Evolutionary conservation across 2,797 vertebrate species (phyloP), one percentile per base, ranked within the genome.

Genomic region (Limosa lapponica): DNA sequence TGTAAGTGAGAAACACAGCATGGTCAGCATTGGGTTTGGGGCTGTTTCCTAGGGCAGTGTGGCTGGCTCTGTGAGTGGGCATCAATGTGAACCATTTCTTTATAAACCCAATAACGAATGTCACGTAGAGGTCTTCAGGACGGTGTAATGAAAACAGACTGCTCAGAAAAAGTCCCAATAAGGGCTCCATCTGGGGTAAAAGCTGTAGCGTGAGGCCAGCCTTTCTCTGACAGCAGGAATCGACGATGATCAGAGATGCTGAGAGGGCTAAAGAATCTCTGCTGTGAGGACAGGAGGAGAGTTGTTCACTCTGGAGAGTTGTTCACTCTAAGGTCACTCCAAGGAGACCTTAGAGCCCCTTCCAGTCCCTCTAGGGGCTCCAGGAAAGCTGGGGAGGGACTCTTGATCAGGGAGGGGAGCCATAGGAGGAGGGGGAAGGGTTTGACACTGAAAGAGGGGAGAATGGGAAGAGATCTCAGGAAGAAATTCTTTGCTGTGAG

Each of bases 81-180:
- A 58, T 24, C 39, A 22, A 1, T 8, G 27, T 16, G 27, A 4
- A 18, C 17, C 5, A 41, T 44, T 19, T 44, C 19, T 44, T 44
- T 41, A 41, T 27, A 51, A 86, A 71, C 7, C 16, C 17, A 41
- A 2, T 1, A 49, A 6, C 19, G 12, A 74, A 74, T 23, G 37
- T 44, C 20, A 8, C n/a, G 30, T 5, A 25, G 28, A 28, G 14
- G 14, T 9, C 19, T 82, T 79, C 8, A 57, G 43, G 66, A 15
- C 0, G 0, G 10, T 13, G 15, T 18, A 25, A 28, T 17, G 27
- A 32, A 67, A 84, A 49, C 0, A 0, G 18, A 8, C 6, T 27
- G 22, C 48, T 67, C 6, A 5, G 39, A 48, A 9, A 23, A 77
- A 41, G 51, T 30, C 69, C 48, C 18, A 20, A 2, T 11, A 58